phyloP scores from a whole-genome alignment of 2,888 invertebrate species.

The Octonoba sinensis region DNA sequence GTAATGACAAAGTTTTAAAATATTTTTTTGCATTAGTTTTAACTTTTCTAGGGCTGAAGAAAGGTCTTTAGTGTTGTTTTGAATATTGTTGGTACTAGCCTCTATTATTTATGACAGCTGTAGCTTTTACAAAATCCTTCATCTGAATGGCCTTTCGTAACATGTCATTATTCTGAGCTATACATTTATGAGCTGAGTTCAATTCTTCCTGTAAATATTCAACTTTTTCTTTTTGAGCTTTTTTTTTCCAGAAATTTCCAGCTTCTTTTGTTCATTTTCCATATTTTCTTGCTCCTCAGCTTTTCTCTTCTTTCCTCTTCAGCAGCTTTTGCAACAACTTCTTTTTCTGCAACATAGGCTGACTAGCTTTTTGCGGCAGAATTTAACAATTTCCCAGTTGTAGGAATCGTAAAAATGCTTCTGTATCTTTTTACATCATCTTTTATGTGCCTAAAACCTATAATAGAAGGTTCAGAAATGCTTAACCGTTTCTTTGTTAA shows the following conservation, averaged over 20 bases:
- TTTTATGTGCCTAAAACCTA: background rate
- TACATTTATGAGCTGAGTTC: background rate
- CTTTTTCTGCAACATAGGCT: background rate
- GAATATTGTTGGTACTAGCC: background rate
- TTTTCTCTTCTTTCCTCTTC: background rate
- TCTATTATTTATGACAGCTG: background rate
- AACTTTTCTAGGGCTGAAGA: too few relatives aligned
- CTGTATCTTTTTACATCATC: background rate
- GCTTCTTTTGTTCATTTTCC: background rate
- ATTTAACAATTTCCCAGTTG: background rate
- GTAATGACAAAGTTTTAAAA: too few relatives aligned
- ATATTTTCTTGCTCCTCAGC: background rate
- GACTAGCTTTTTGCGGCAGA: background rate
- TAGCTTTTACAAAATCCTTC: background rate
- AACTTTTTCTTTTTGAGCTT: background rate
- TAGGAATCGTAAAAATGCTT: background rate
- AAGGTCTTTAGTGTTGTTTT: too few relatives aligned
- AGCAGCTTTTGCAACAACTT: background rate
- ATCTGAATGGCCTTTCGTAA: background rate
- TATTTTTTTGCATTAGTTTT: too few relatives aligned
- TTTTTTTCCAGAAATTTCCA: too few relatives aligned
- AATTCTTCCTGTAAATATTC: background rate
- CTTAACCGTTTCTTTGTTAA: background rate
- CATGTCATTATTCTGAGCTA: background rate
- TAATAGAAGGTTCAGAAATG: background rate